Percentiles rank a stretch among this genome's conserved stretches.
phyloP scores from a whole-genome alignment of 2,113 vertebrate genomes.

The Tychaedon coryphoeus region DNA sequence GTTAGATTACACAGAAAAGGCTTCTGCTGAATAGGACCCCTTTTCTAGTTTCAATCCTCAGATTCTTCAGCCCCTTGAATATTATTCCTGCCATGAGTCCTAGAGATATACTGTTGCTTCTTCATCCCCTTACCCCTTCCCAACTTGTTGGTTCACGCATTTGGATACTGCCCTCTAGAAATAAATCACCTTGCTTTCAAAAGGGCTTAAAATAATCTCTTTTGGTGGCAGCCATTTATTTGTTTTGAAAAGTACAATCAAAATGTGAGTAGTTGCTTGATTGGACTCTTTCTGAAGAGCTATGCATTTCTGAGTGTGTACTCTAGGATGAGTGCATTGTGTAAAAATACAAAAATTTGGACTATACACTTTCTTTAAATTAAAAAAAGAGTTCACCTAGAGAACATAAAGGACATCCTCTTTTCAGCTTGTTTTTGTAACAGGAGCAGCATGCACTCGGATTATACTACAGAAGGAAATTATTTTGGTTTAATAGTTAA shows the following conservation, averaged over 20 bases:
- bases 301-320: not conserved
- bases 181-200: not conserved
- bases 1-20: not conserved
- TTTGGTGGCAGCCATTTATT: not conserved
- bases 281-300: not conserved
- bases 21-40: not conserved
- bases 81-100: not conserved
- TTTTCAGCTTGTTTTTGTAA: not conserved
- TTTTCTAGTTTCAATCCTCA: accelerated
- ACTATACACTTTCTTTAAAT: not conserved
- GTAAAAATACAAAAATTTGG: not conserved
- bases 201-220: not conserved
- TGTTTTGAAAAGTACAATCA: not conserved
- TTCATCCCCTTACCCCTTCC: not conserved
- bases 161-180: not conserved
- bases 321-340: too few species aligned
- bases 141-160: not conserved
- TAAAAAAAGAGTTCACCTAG: too few species aligned
- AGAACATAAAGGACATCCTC: not conserved
- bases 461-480: not conserved
- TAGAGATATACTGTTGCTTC: not conserved
- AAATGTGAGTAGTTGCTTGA: not conserved
- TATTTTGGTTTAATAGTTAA: not conserved
- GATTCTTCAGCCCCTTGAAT: not conserved
- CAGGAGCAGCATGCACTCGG: too few species aligned